Percentiles rank a stretch among this genome's conserved stretches.
Evolutionary conservation across 2,797 vertebrate genomes (phyloP).

Genomic region (Coendou prehensilis): DNA sequence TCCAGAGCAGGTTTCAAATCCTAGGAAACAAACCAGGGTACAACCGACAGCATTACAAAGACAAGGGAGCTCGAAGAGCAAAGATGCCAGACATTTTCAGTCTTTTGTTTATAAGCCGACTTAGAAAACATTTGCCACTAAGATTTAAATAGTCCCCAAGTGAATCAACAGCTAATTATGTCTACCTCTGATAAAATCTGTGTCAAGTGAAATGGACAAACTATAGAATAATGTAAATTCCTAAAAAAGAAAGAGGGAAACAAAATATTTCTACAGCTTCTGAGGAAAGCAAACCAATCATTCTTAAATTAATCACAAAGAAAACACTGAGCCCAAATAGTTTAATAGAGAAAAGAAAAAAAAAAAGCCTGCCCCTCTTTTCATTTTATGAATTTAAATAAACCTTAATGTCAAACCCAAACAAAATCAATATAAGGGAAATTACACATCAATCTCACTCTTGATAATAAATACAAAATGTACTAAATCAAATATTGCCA

Average conservation of each 20-base stretch:
- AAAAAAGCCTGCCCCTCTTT: background rate
- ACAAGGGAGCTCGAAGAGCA: background rate
- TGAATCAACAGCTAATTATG: conserved; percentile 21
- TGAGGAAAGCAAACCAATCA: conserved; percentile 19
- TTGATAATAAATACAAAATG: conserved; percentile 62
- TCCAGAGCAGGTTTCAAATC: conserved; percentile 42
- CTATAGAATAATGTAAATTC: background rate
- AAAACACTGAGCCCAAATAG: background rate
- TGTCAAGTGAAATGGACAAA: background rate
- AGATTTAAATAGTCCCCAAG: conserved; percentile 51
- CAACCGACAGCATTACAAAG: conserved; percentile 47
- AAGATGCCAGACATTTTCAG: background rate
- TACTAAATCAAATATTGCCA: conserved; percentile 49
- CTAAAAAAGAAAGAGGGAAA: background rate
- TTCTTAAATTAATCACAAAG: background rate
- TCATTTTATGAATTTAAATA: conserved; percentile 22
- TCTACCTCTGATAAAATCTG: conserved; percentile 30
- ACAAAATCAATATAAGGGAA: conserved; percentile 51
- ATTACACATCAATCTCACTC: background rate
- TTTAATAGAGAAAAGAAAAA: conserved; percentile 35
- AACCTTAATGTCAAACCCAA: conserved; percentile 35
- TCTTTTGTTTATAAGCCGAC: conserved; percentile 43
- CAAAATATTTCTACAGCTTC: conserved; percentile 19
- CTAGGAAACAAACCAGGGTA: conserved; percentile 35
- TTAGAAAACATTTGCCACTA: conserved; percentile 54